Conservation (phyloP, 2,113 vertebrate species). For the Platysternon megacephalum region DNA sequence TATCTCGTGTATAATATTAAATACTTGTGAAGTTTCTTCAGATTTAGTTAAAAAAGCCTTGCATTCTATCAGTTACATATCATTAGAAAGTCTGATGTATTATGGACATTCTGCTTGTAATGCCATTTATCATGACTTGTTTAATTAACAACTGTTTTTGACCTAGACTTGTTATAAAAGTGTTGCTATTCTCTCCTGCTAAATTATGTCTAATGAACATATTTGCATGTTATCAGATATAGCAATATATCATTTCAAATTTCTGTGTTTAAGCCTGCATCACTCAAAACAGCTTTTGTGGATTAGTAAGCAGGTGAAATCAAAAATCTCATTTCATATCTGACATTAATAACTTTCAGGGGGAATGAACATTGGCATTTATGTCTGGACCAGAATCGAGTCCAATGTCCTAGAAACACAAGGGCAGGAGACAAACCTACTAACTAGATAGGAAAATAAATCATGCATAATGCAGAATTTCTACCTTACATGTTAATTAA, state of each 20-base stretch:
- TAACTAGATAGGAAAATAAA: conserved; percentile 90
- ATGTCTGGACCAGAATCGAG: conserved; percentile 85
- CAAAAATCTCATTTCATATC: conserved; percentile 89
- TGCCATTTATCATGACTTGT: conserved; percentile 76
- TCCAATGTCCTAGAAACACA: conserved; percentile 86
- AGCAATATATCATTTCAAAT: conserved; percentile 77
- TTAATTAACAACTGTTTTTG: conserved; percentile 80
- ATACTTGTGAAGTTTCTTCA: background rate
- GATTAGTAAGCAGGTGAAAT: conserved; percentile 88
- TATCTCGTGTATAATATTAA: background rate
- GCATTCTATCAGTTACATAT: background rate
- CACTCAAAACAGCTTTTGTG: conserved; percentile 76
- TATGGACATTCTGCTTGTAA: conserved; percentile 41
- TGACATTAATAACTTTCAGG: conserved; percentile 91
- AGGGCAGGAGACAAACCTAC: conserved; percentile 86
- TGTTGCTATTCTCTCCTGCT: conserved; percentile 74
- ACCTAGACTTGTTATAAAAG: conserved; percentile 75
- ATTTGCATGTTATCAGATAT: conserved; percentile 75
- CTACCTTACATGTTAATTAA: conserved; percentile 95
- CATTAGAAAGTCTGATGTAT: conserved; percentile 13
- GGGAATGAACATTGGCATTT: conserved; percentile 87
- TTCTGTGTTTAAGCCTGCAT: conserved; percentile 77
- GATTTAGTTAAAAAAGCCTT: background rate
- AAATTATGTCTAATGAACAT: conserved; percentile 77
- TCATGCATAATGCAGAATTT: conserved; percentile 90